phyloP scores from a whole-genome alignment of 2,797 vertebrate genomes.

The Danio jaintianensis region DNA sequence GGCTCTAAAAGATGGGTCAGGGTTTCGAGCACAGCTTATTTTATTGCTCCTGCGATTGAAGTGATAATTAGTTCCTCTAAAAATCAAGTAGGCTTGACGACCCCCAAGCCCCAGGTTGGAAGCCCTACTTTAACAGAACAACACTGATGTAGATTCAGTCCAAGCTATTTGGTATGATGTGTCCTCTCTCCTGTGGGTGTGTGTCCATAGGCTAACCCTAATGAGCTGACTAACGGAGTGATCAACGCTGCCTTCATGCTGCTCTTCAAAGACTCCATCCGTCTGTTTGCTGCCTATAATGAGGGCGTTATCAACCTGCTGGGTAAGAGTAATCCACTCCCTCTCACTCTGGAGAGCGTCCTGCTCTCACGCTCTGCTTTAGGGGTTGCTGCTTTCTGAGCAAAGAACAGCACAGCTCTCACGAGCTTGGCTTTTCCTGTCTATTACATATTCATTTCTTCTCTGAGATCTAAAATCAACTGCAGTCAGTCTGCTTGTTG shows the following conservation, averaged over 20 bases:
- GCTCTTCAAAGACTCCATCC: slow-evolving; percentile 96
- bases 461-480: neutral
- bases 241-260: slow-evolving; percentile 96
- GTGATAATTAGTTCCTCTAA: neutral
- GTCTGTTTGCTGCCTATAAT: slow-evolving; percentile 95
- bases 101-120: neutral
- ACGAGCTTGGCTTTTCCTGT: neutral
- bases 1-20: neutral
- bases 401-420: neutral
- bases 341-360: slow-evolving; percentile 14
- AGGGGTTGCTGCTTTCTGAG: neutral
- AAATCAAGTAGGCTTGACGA: neutral
- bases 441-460: neutral
- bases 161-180: slow-evolving; percentile 12
- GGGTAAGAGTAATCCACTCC: slow-evolving; percentile 78
- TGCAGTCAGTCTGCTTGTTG: neutral
- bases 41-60: slow-evolving; percentile 1
- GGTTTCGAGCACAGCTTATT: neutral
- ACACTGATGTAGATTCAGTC: slow-evolving; percentile 7
- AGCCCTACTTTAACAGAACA: neutral
- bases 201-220: slow-evolving; percentile 86
- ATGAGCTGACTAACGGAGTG: slow-evolving; percentile 93
- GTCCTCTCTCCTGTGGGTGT: slow-evolving; percentile 1
- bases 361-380: slow-evolving; percentile 24
- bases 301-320: slow-evolving; percentile 96